Evolutionary conservation across 2,888 invertebrate genomes (phyloP).

Genomic region (Lapara coniferarum): DNA sequence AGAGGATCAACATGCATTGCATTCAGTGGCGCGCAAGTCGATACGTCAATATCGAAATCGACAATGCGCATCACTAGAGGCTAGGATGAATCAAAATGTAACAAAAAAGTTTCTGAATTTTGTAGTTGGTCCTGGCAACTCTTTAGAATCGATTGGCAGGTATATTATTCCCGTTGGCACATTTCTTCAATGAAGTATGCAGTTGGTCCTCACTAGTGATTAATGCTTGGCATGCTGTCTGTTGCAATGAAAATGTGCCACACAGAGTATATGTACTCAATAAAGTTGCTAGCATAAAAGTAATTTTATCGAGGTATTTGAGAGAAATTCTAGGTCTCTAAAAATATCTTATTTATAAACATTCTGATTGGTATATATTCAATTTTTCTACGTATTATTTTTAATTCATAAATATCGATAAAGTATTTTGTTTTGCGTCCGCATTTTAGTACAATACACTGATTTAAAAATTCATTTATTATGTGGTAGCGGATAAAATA

Average conservation of each 20-base stretch:
- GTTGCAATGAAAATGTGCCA: slow-evolving; percentile 59
- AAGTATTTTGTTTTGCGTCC: background rate
- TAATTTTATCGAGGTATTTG: background rate
- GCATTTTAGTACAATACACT: background rate
- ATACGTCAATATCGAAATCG: slow-evolving; percentile 5
- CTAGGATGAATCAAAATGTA: background rate
- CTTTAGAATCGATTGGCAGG: background rate
- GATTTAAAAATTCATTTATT: background rate
- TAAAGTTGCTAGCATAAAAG: slow-evolving; percentile 59
- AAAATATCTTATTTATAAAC: background rate
- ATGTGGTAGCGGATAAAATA: background rate
- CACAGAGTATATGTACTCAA: slow-evolving; percentile 49
- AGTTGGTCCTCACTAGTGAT: slow-evolving; percentile 47
- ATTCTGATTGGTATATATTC: background rate
- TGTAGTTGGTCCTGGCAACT: background rate
- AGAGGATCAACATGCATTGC: slow-evolving; percentile 22
- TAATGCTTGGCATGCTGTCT: slow-evolving; percentile 50
- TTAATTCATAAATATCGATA: background rate
- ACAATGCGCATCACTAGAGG: slow-evolving; percentile 13
- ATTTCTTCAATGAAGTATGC: slow-evolving; percentile 37
- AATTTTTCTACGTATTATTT: background rate
- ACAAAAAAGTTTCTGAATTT: too few species aligned
- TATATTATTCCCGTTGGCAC: slow-evolving; percentile 3
- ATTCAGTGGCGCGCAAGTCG: slow-evolving; percentile 17
- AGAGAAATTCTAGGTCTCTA: background rate